Base-by-base conservation (phyloP, 2,113 vertebrate species). In the Microtus richardsoni region DNA sequence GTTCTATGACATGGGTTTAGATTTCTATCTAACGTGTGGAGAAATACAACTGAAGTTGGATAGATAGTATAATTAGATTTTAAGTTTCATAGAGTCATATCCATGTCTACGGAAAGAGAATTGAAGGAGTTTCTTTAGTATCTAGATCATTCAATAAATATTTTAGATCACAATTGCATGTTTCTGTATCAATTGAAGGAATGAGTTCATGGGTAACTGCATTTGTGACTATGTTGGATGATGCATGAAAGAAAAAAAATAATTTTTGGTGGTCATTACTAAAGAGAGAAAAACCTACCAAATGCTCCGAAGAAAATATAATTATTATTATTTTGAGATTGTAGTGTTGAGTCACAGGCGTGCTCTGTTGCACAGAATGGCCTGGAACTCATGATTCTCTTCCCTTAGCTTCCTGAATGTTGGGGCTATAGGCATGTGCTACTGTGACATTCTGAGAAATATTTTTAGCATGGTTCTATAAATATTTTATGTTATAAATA, bases 161-260 rank as follows among this genome's bases (percentile, higher is more conserved):
- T 44, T 93, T 94, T 92, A 39, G 88, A 86, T 92, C 73, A 85
- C n/a, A 86, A 66, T 66, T 68, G 26, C 79, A 41, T 88, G 22
- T 88, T 13, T 36, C 1, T 87, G 21, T 82, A 22, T 93, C 89
- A 87, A 33, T 64, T 88, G 49, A 86, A 82, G 68, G 77, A 73
- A 78, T 82, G 36, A 66, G 49, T 54, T 16, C 3, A 64, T 88
- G 6, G 77, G n/a, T 75, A 54, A 92, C 39, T 95, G 36, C 54
- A 86, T 80, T 88, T 92, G 3, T 16, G 44, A 62, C 7, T 28
- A 78, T 91, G 49, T 89, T 26, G 33, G 39, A 62, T 3, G 28
- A 9, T 88, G 24, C 44, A 91, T 93, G 91, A 90, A 86, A 91
- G 95, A 70, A 47, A 89, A 87, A 89, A 89, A 79, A 71, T 30